Conservation (phyloP, 2,797 vertebrate genomes). For the Halcyon badia region DNA sequence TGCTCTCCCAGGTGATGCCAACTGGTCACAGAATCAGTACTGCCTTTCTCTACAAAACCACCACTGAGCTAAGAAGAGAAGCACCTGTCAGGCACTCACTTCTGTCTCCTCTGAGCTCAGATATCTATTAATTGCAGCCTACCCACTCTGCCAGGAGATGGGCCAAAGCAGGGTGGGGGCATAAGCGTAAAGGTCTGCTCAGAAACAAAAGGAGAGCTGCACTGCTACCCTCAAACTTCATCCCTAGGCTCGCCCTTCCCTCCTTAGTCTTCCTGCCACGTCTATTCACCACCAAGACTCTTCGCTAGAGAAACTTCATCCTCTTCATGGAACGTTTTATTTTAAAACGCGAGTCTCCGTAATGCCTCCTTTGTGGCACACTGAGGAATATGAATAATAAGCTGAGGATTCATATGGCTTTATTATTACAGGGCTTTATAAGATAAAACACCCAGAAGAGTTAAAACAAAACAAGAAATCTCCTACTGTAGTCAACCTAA, state of each 20-base stretch:
- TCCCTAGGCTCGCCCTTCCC: neutral
- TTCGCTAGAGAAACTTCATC: slow-evolving; percentile 5
- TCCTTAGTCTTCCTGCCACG: neutral
- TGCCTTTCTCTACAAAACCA: neutral
- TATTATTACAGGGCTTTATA: slow-evolving; percentile 53
- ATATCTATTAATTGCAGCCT: neutral
- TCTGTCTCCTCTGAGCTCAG: neutral
- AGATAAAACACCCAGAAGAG: slow-evolving; percentile 53
- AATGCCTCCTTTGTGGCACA: slow-evolving; percentile 51
- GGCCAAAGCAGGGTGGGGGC: neutral
- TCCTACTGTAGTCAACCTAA: slow-evolving; percentile 4
- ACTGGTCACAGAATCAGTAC: neutral
- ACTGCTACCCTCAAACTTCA: neutral
- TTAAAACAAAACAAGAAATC: slow-evolving; percentile 37
- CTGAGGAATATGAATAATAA: slow-evolving; percentile 50
- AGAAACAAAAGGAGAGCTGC: neutral
- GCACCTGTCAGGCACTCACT: neutral
- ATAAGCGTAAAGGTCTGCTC: neutral
- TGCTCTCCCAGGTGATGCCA: slow-evolving; percentile 38
- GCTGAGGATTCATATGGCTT: slow-evolving; percentile 32
- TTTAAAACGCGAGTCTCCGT: slow-evolving; percentile 33
- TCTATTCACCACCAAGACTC: neutral
- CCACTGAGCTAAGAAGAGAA: neutral
- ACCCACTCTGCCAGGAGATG: neutral
- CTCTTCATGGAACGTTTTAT: slow-evolving; percentile 22